A percentile compares a stretch with the other conserved stretches of the same genome.
Conservation (phyloP, 2,113 vertebrate genomes). For the Daphoenositta chrysoptera region DNA sequence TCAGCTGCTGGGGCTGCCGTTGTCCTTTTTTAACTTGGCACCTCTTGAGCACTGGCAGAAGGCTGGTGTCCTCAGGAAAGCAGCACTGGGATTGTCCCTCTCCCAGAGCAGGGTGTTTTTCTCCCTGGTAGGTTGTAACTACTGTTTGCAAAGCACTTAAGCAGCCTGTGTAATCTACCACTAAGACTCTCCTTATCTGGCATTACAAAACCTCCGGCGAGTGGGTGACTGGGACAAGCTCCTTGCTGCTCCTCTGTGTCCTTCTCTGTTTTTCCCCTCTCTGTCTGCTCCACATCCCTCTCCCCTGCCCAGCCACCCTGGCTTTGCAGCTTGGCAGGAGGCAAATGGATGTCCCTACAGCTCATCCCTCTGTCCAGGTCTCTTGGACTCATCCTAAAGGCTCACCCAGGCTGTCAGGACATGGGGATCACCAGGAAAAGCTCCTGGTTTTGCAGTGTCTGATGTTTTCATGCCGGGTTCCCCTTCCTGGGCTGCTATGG, state of each 20-base stretch:
- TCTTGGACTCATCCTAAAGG: not conserved
- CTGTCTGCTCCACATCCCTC: not conserved
- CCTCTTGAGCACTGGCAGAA: not conserved
- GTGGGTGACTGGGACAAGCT: not conserved
- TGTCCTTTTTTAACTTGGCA: not conserved
- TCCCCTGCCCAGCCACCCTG: not conserved
- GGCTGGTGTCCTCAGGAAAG: not conserved
- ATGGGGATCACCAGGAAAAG: not conserved
- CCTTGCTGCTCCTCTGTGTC: not conserved
- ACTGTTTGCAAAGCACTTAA: slow-evolving; percentile 63
- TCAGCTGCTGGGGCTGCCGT: not conserved
- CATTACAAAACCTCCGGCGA: not conserved
- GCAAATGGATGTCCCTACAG: not conserved
- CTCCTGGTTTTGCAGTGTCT: not conserved
- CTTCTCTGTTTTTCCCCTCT: not conserved
- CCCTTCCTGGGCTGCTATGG: not conserved
- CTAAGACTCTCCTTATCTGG: slow-evolving; percentile 49
- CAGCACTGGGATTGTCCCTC: not conserved
- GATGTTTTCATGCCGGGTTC: not conserved
- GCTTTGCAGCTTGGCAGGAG: not conserved
- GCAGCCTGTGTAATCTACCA: slow-evolving; percentile 40
- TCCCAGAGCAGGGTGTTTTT: not conserved
- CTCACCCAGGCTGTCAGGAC: not conserved
- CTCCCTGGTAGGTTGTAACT: slow-evolving; percentile 27
- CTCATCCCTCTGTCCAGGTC: not conserved